Conservation (phyloP, 2,888 invertebrate genomes). For the Norana najaformis region DNA sequence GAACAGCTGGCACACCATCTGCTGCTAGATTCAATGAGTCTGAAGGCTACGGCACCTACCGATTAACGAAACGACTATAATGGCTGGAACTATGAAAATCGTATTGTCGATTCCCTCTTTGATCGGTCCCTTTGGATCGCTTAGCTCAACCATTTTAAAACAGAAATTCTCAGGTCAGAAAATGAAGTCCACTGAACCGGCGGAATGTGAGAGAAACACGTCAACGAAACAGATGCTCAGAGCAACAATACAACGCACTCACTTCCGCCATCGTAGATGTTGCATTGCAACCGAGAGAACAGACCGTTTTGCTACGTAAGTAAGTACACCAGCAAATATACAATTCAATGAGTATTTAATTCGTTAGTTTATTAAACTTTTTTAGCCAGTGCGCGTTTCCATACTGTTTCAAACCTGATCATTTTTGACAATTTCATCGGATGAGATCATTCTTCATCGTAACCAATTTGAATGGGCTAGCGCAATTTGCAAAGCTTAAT, state of each 20-base stretch:
- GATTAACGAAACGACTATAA: slow-evolving; percentile 77
- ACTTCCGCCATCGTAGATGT: background rate
- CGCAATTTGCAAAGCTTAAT: no score
- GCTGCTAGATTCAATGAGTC: background rate
- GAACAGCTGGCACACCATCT: background rate
- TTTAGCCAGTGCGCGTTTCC: no score
- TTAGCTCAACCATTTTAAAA: slow-evolving; percentile 77
- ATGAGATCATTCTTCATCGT: no score
- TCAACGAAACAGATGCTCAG: background rate
- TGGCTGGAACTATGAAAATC: slow-evolving; percentile 82
- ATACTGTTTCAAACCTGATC: no score
- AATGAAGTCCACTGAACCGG: background rate
- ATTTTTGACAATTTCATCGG: no score
- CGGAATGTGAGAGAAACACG: slow-evolving; percentile 4
- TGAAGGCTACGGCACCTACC: slow-evolving; percentile 67
- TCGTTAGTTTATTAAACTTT: background rate
- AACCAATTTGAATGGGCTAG: no score
- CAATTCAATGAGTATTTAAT: no score
- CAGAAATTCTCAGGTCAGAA: background rate
- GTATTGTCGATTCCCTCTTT: slow-evolving; percentile 86
- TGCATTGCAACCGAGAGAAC: background rate
- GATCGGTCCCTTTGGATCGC: slow-evolving; percentile 77
- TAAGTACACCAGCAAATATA: background rate
- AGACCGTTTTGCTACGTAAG: background rate
- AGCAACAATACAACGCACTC: background rate